Evolutionary conservation across 2,113 vertebrate genomes (phyloP), one percentile per base, ranked within the genome.

Genomic region (Pelmatolapia mariae): DNA sequence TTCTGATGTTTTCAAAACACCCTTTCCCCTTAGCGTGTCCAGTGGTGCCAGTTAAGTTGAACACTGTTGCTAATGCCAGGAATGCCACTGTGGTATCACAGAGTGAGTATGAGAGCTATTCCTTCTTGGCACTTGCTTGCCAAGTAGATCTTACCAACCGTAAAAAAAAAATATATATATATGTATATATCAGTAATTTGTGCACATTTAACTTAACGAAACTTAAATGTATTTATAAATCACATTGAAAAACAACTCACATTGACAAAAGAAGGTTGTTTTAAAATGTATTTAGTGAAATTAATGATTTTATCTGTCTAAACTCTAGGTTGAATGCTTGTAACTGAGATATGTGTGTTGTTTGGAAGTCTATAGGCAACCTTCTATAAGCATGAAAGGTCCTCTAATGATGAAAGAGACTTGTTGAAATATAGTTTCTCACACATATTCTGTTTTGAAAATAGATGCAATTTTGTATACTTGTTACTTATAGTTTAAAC

Each of bases 311-410:
- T 61, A 61, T 61, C 56, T 31, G 31, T 61, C 57, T 61, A 61
- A 61, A 61, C 57, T 61, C 16, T 61, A 61, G 57, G 26, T 61
- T 61, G 26, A 61, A 61, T 61, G 26, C 26, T 1, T 61, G 57
- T 26, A 59, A 18, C 15, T 31, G 26, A 59, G 26, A 31, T 59
- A 59, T 31, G 15, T 31, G 57, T 18, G 31, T 59, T 31, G 57
- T 59, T 2, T 59, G 57, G 57, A 59, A 61, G 57, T 61, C 26
- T 61, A 18, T 31, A 18, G 26, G 57, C 57, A 24, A 68, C 7
- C 38, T 71, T 71, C n/a, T 71, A n/a, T 43, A 43, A 71, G 12
- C n/a, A 71, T 71, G 66, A 71, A 71, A 71, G n/a, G 12, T 16
- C 13, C 22, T 71, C 38, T 71, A 43, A 71, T 71, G n/a, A 24